phyloP scores from a whole-genome alignment of 37 sponge, comb jelly and placozoan species.

The Hormiphora californensis region DNA sequence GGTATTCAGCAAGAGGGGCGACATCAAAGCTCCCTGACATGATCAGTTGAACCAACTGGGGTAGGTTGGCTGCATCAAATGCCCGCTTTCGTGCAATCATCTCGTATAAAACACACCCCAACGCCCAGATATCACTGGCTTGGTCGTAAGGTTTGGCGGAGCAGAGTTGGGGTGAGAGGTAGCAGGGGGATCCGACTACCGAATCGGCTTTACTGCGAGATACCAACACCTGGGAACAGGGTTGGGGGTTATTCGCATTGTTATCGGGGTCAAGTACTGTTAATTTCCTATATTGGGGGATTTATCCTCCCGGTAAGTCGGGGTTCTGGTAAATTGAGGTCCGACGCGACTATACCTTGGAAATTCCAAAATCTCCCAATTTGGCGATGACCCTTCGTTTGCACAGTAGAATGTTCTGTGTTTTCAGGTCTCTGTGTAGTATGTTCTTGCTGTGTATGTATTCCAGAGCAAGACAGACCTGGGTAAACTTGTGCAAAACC shows the following conservation, averaged over 20 bases:
- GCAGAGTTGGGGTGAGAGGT: constrained; percentile 30
- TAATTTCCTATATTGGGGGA: no score
- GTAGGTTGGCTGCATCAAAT: constrained; percentile 40
- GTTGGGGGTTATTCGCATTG: no score
- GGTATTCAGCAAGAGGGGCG: neutral
- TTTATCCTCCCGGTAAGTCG: no score
- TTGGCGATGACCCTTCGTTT: constrained; percentile 1
- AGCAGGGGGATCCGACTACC: constrained; percentile 46
- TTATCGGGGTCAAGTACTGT: no score
- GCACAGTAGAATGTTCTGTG: constrained; percentile 36
- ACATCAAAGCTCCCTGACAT: constrained; percentile 27
- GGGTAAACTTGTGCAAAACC: constrained; percentile 37
- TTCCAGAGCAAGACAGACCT: constrained; percentile 16
- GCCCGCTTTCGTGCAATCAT: constrained; percentile 39
- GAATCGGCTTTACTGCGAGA: constrained; percentile 35
- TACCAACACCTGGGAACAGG: neutral
- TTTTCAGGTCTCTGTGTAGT: constrained; percentile 31
- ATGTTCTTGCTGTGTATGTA: constrained; percentile 47
- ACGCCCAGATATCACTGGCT: constrained; percentile 33
- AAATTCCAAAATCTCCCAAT: constrained; percentile 42
- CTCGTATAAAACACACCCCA: constrained; percentile 46
- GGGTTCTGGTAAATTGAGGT: no score
- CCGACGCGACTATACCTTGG: no score
- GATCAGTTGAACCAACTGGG: constrained; percentile 38
- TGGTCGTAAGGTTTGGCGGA: constrained; percentile 50